phyloP scores from a whole-genome alignment of 2,113 vertebrate species.

The Labrus mixtus region DNA sequence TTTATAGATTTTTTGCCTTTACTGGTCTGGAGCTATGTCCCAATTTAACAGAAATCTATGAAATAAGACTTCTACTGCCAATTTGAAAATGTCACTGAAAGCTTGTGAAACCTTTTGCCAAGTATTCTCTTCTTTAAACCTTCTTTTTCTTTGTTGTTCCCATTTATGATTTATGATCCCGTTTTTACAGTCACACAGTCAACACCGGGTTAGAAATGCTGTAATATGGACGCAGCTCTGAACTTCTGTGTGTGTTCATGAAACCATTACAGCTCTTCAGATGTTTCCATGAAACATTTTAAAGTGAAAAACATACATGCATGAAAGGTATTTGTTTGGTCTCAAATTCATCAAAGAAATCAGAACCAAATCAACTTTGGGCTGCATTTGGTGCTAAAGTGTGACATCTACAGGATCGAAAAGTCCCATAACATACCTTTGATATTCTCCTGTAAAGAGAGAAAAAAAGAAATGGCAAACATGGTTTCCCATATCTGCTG shows the following conservation, averaged over 20 bases:
- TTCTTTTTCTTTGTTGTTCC: background rate
- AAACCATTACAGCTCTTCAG: background rate
- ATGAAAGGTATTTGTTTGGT: no score
- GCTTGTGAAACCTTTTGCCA: background rate
- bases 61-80: background rate
- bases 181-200: background rate
- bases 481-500: no score
- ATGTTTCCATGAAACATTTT: no score
- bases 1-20: constrained; percentile 25
- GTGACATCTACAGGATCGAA: no score
- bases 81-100: background rate
- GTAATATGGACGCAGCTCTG: background rate
- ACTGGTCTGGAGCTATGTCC: background rate
- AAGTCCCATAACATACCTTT: no score
- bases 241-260: no score
- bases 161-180: background rate
- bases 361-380: no score
- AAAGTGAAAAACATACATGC: no score
- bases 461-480: no score
- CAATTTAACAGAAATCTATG: background rate
- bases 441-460: no score
- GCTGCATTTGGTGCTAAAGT: no score
- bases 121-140: background rate
- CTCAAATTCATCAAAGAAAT: no score
- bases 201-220: background rate